These are phyloP conservation scores for Eupithecia subumbrata DNA, from an alignment of 2,888 invertebrate genomes.

Conservation along the genomic window DNA sequence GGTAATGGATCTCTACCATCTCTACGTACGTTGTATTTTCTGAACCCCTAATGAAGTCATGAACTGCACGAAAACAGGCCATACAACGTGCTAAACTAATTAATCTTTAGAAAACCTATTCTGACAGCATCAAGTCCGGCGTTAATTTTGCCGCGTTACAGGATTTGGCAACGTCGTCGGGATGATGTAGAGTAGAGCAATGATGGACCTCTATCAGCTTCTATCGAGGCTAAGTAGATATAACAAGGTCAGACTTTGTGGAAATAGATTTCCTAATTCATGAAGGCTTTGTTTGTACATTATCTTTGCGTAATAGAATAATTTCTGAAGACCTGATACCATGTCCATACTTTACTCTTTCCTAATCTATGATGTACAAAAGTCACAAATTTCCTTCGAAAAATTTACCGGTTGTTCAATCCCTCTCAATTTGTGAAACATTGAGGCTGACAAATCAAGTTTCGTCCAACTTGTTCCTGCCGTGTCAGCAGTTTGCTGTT, in stretches of 20 bases:
- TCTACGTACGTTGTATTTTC: neutral
- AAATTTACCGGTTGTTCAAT: neutral
- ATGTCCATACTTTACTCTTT: neutral
- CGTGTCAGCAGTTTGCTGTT: neutral
- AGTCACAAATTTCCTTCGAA: neutral
- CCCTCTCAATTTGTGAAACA: neutral
- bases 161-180: constrained; percentile 12
- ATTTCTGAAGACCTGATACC: neutral
- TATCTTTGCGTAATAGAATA: neutral
- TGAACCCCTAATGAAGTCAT: neutral
- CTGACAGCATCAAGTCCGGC: constrained; percentile 6
- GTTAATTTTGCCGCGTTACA: constrained; percentile 5
- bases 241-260: neutral
- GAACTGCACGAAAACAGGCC: neutral
- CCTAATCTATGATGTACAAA: neutral
- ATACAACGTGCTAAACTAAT: neutral
- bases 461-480: constrained; percentile 1
- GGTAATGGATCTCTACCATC: neutral
- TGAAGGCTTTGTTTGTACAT: neutral
- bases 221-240: neutral
- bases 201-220: constrained; percentile 10
- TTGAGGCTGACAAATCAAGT: neutral
- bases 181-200: neutral
- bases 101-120: neutral
- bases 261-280: neutral